phyloP scores from a whole-genome alignment of 2,888 invertebrate species.

The Folsomia manolachei region DNA sequence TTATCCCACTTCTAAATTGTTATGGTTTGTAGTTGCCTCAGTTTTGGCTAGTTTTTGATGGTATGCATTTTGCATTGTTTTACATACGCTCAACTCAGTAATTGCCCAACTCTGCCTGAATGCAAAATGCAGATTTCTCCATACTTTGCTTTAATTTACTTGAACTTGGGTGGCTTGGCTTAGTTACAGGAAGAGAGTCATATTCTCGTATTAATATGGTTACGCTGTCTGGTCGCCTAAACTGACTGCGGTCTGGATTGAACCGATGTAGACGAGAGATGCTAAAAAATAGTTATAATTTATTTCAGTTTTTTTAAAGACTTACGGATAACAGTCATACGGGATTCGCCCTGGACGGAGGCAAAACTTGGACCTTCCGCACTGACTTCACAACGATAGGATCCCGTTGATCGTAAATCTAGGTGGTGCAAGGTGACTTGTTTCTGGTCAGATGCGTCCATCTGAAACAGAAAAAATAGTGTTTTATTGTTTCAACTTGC shows the following conservation, averaged over 20 bases:
- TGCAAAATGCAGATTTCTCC: too few relatives aligned
- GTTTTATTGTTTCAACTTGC: not conserved
- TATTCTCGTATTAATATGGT: too few relatives aligned
- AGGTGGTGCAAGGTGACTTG: constrained; percentile 42
- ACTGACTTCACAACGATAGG: constrained; percentile 73
- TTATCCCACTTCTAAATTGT: not conserved
- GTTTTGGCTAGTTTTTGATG: too few relatives aligned
- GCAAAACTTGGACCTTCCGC: constrained; percentile 76
- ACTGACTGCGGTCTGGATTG: too few relatives aligned
- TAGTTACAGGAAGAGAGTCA: too few relatives aligned
- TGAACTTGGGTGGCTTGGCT: too few relatives aligned
- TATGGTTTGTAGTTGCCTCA: too few relatives aligned
- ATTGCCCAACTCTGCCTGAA: too few relatives aligned
- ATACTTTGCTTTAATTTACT: not conserved
- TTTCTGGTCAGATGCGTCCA: constrained; percentile 46
- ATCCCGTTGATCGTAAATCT: constrained; percentile 53
- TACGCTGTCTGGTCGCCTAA: too few relatives aligned
- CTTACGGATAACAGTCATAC: constrained; percentile 79
- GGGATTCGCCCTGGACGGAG: constrained; percentile 70
- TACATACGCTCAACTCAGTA: not conserved
- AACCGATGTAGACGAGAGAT: too few relatives aligned
- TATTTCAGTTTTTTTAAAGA: constrained; percentile 50
- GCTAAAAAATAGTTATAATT: too few relatives aligned
- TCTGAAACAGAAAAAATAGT: constrained; percentile 28
- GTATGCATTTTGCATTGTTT: too few relatives aligned